Conservation (phyloP, 2,113 vertebrate genomes). For the Grammomys dolichurus region DNA sequence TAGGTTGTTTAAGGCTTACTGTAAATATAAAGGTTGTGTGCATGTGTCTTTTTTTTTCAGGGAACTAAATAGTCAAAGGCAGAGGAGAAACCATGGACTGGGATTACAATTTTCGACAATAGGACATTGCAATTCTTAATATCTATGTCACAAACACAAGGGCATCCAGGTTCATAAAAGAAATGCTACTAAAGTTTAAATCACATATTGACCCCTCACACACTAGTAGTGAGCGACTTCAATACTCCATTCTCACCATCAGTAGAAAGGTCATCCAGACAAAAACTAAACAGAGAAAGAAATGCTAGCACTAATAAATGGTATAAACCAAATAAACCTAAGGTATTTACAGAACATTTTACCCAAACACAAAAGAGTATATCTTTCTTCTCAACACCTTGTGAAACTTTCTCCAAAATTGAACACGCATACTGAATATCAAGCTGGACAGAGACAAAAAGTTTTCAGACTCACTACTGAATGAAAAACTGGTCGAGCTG, state of each 20-base stretch:
- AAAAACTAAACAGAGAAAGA: background rate
- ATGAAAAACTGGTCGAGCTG: background rate
- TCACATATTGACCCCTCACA: background rate
- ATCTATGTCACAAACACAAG: background rate
- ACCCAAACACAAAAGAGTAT: background rate
- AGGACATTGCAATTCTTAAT: background rate
- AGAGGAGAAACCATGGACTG: too few relatives aligned
- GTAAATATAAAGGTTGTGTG: too few relatives aligned
- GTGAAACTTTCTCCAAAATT: background rate
- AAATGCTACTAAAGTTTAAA: background rate
- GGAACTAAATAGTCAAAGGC: too few relatives aligned
- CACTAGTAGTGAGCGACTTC: background rate
- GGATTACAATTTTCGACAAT: too few relatives aligned
- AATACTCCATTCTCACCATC: background rate
- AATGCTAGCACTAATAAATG: background rate
- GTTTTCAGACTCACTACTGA: background rate
- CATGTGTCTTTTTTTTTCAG: too few relatives aligned
- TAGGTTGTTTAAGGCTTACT: too few relatives aligned
- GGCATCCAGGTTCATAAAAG: background rate
- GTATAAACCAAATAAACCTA: background rate
- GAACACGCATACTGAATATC: background rate
- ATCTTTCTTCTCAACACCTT: background rate
- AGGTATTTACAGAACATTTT: background rate
- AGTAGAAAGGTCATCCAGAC: background rate
- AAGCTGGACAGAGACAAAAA: background rate